Conservation (phyloP, 2,888 invertebrate genomes). For the Flabesymbios commensalis region DNA sequence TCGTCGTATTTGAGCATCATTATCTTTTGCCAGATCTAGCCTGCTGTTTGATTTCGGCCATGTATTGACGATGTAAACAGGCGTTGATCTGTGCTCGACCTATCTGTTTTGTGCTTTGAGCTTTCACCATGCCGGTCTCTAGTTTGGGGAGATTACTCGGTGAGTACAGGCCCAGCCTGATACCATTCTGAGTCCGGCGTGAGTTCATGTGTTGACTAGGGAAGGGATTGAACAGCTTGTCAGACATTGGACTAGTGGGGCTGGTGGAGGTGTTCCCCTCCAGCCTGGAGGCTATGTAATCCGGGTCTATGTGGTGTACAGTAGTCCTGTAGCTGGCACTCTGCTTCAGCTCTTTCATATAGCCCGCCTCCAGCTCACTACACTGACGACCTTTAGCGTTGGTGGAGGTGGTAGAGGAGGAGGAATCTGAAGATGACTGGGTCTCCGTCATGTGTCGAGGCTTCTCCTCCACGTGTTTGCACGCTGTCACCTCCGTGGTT, state of each 20-base stretch:
- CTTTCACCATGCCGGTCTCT: slow-evolving; percentile 9
- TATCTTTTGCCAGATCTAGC: background rate
- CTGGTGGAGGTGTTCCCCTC: too few species aligned
- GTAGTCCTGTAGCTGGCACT: too few species aligned
- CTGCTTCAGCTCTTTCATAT: background rate
- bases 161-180: slow-evolving; percentile 57
- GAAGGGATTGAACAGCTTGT: slow-evolving; percentile 54
- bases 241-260: background rate
- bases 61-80: slow-evolving; percentile 32
- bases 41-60: slow-evolving; percentile 21
- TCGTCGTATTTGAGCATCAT: too few species aligned
- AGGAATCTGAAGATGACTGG: too few species aligned
- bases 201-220: slow-evolving; percentile 53
- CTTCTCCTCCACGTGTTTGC: too few species aligned
- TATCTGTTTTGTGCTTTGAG: slow-evolving; percentile 8
- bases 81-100: slow-evolving; percentile 27
- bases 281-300: too few species aligned
- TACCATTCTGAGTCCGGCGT: slow-evolving; percentile 51
- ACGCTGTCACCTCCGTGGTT: too few species aligned
- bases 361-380: slow-evolving; percentile 1
- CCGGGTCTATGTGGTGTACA: too few species aligned
- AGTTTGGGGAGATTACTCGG: slow-evolving; percentile 34
- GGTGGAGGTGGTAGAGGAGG: too few species aligned
- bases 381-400: background rate
- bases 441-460: too few species aligned